These are phyloP conservation scores for Aproaerema taeniolella DNA, from an alignment of 2,888 invertebrate genomes.

Conservation along the genomic window DNA sequence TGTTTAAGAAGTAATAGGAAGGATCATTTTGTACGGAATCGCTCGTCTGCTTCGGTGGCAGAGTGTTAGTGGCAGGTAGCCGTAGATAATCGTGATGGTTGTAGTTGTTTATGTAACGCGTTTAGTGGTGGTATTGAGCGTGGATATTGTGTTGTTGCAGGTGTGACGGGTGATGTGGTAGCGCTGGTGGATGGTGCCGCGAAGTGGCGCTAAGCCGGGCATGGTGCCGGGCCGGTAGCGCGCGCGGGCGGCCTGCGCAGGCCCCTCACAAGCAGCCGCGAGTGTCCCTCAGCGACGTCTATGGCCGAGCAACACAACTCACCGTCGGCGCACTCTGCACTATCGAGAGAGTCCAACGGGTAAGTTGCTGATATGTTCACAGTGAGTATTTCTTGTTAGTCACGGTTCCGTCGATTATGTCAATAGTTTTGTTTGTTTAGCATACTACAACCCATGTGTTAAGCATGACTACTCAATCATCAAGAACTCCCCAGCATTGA, in stretches of 20 bases:
- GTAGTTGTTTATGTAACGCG: background rate
- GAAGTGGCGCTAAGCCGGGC: constrained; percentile 66
- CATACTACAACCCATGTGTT: too few relatives aligned
- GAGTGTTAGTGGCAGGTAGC: constrained; percentile 20
- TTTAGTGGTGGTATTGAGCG: constrained; percentile 21
- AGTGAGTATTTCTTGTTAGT: too few relatives aligned
- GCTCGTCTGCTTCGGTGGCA: constrained; percentile 40
- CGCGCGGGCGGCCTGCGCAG: constrained; percentile 77
- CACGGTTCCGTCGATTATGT: too few relatives aligned
- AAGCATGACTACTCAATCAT: too few relatives aligned
- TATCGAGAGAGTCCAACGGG: constrained; percentile 82
- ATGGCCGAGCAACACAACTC: constrained; percentile 93
- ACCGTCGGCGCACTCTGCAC: constrained; percentile 84
- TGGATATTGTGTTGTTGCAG: constrained; percentile 35
- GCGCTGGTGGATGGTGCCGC: constrained; percentile 50
- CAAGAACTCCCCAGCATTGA: too few relatives aligned
- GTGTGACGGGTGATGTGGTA: constrained; percentile 37
- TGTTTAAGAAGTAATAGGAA: too few relatives aligned
- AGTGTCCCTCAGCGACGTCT: constrained; percentile 89
- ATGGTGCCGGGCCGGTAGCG: constrained; percentile 77
- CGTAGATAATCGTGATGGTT: constrained; percentile 14
- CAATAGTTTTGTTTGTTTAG: too few relatives aligned
- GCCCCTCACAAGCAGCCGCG: constrained; percentile 75
- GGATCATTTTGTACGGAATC: constrained; percentile 5
- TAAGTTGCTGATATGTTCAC: too few relatives aligned